phyloP scores from a whole-genome alignment of 2,113 vertebrate species.

The Anarhynchus alexandrinus region DNA sequence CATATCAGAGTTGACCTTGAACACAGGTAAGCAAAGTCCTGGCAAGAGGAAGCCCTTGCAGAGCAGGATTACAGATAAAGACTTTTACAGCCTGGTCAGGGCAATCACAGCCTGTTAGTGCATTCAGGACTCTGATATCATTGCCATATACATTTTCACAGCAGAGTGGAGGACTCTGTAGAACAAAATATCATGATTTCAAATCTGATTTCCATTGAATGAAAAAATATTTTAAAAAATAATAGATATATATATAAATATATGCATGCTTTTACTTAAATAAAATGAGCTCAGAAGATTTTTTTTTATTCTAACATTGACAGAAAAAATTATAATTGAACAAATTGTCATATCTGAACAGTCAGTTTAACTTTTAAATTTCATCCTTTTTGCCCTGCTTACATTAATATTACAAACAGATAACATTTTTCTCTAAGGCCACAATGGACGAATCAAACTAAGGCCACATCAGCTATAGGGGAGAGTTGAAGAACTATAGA shows the following conservation, averaged over 20 bases:
- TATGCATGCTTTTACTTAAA: not conserved
- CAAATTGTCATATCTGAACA: not conserved
- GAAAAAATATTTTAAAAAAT: not conserved
- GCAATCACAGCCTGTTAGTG: not conserved
- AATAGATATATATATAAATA: not conserved
- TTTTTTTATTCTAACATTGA: not conserved
- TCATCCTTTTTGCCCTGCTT: not conserved
- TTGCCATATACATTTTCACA: not conserved
- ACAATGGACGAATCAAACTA: not conserved
- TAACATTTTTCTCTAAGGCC: not conserved
- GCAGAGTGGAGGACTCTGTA: not conserved
- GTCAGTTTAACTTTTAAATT: not conserved
- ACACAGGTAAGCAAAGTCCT: not conserved
- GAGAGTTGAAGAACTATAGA: not conserved
- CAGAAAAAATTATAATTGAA: not conserved
- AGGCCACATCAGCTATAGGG: not conserved
- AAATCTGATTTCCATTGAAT: not conserved
- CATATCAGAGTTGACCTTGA: not conserved
- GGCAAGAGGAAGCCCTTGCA: not conserved
- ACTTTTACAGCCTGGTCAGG: not conserved
- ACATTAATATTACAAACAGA: not conserved
- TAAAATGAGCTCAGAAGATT: not conserved
- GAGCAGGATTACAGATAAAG: not conserved
- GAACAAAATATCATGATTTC: not conserved
- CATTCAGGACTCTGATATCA: not conserved